These are phyloP conservation scores for Dynastes tityus DNA, from an alignment of 2,888 invertebrate genomes.

Conservation along the genomic window DNA sequence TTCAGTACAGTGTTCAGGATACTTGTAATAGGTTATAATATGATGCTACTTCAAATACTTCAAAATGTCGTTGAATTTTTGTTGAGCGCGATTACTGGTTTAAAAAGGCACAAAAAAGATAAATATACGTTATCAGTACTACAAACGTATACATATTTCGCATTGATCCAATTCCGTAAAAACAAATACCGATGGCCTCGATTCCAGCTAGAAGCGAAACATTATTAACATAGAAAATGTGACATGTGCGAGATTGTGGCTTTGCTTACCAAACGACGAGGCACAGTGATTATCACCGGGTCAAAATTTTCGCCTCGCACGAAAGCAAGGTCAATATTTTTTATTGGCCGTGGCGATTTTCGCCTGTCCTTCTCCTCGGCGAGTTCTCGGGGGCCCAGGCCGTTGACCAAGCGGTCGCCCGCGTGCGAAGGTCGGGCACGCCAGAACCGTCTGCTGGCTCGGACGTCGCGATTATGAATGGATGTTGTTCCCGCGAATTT, in stretches of 20 bases:
- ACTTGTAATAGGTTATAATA: too few relatives aligned
- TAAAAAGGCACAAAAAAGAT: not conserved
- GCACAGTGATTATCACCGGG: constrained; percentile 22
- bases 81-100: too few relatives aligned
- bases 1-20: too few relatives aligned
- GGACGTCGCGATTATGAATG: constrained; percentile 48
- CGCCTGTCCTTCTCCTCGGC: constrained; percentile 54
- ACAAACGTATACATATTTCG: not conserved
- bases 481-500: constrained; percentile 25
- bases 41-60: too few relatives aligned
- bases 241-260: constrained; percentile 50
- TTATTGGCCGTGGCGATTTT: constrained; percentile 55
- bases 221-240: constrained; percentile 41
- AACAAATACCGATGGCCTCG: constrained; percentile 24
- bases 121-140: not conserved
- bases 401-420: constrained; percentile 67
- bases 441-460: constrained; percentile 40
- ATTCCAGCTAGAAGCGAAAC: constrained; percentile 37
- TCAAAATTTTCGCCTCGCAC: constrained; percentile 42
- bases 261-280: constrained; percentile 22
- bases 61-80: too few relatives aligned
- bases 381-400: constrained; percentile 59
- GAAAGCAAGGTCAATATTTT: constrained; percentile 54
- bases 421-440: constrained; percentile 55
- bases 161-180: not conserved